These are phyloP conservation scores for Sylvilagus floridanus DNA, from an alignment of 2,797 vertebrate species.

Conservation along the genomic window DNA sequence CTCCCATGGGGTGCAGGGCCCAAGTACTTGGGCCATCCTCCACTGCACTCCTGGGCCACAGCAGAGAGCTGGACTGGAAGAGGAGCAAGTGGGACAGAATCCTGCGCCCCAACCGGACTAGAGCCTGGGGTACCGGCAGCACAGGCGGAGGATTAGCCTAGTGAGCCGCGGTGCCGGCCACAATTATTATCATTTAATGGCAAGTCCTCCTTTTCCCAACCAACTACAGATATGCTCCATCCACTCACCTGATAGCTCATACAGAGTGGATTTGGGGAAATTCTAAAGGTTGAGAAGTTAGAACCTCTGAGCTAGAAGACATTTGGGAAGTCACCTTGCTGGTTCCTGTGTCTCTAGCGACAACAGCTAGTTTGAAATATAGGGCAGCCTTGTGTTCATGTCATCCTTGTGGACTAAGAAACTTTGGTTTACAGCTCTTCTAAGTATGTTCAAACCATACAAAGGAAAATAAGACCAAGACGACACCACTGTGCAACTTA, in stretches of 20 bases:
- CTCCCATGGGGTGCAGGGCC: too few relatives aligned
- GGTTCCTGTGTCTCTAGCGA: background rate
- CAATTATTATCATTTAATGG: background rate
- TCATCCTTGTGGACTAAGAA: background rate
- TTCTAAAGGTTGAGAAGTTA: background rate
- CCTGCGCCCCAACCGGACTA: too few relatives aligned
- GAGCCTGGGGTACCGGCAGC: too few relatives aligned
- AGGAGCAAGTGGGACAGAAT: too few relatives aligned
- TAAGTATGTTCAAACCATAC: background rate
- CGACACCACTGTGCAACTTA: fast-evolving
- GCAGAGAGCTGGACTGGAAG: too few relatives aligned
- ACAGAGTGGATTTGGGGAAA: background rate
- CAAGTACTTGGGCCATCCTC: too few relatives aligned
- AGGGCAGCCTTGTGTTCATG: background rate
- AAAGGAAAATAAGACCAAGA: background rate
- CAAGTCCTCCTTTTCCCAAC: background rate
- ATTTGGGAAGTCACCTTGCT: background rate
- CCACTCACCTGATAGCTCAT: background rate
- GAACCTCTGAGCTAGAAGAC: background rate
- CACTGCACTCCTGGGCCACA: too few relatives aligned
- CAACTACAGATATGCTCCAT: background rate
- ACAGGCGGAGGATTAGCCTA: too few relatives aligned
- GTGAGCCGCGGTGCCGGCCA: too few relatives aligned
- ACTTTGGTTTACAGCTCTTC: background rate
- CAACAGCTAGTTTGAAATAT: background rate